These are phyloP conservation scores for Sycophila sp. DNA, from an alignment of 1,140 invertebrate genomes.

Conservation along the genomic window DNA sequence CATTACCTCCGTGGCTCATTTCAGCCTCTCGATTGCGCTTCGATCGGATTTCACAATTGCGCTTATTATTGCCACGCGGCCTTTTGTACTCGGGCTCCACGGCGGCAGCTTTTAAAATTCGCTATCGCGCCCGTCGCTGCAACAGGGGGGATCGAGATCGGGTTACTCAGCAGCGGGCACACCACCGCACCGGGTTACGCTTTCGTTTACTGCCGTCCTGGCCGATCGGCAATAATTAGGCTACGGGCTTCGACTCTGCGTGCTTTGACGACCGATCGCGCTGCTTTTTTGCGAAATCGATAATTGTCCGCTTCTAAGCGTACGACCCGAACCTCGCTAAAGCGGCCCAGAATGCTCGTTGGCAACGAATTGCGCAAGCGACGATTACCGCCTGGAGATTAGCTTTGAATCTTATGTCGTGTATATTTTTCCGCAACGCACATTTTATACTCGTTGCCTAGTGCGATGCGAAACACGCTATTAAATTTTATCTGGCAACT, in stretches of 20 bases:
- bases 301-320: constrained; percentile 1
- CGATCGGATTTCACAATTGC: constrained; percentile 62
- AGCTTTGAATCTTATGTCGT: not conserved
- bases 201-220: constrained; percentile 43
- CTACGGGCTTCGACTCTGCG: not conserved
- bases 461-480: too few species aligned
- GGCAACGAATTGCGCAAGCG: not conserved
- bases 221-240: constrained; percentile 35
- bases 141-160: constrained; percentile 43
- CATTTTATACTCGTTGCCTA: too few species aligned
- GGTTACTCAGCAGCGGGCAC: too few species aligned
- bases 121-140: not conserved
- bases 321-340: too few species aligned
- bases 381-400: not conserved
- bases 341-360: not conserved
- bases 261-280: constrained; percentile 13
- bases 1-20: constrained; percentile 56
- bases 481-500: too few species aligned
- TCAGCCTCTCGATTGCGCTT: constrained; percentile 54
- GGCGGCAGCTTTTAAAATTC: constrained; percentile 25
- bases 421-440: too few species aligned
- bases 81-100: not conserved
- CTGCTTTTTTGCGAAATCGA: constrained; percentile 27
- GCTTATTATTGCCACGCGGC: constrained; percentile 47
- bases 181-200: constrained; percentile 41